Evolutionary conservation across 2,888 invertebrate species (phyloP), one percentile per base, ranked within the genome.

Genomic region (Odontothrips loti): DNA sequence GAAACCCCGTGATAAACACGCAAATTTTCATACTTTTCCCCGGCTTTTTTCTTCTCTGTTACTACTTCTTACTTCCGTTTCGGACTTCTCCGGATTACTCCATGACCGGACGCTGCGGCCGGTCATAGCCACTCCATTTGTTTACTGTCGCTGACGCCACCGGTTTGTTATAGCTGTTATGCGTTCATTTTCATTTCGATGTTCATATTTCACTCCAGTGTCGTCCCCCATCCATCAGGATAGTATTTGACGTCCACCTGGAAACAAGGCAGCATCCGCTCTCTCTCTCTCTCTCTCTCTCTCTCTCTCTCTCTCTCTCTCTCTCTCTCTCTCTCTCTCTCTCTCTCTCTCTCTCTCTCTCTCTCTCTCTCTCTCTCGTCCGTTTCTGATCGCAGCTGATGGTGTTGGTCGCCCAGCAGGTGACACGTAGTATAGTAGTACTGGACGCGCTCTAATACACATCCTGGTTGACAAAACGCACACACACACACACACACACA

Each of bases 261-360:
- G 58, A n/a, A 43, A 43, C 34, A 43, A 43, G 34, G 34, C 34
- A 43, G 34, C 34, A 43, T 43, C 58, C 58, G 17, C 58, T 17
- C 58, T 58, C 58, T 51, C 51, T 51, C 51, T 51, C 51, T 51
- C 51, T 51, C 51, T 51, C 51, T 51, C 51, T 51, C 51, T 51
- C 51, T 17, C 51, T 51, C 51, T 51, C 51, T 51, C 51, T 51
- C 51, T 51, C 51, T 51, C 51, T 51, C 51, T 51, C 51, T 51
- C 51, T 51, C 51, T 51, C 51, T 51, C 58, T 58, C 17, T 17
- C 58, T 17, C 58, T 17, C 58, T 17, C 58, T 17, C 58, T 58
- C 58, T 58, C 58, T 58, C 58, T 58, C 58, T 58, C 51, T 51
- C 51, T 51, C 51, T 51, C 51, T 51, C 51, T 51, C 51, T 51